A percentile compares a stretch with the other conserved stretches of the same genome.
phyloP scores from a whole-genome alignment of 92 coral and sea anemone species.

The Chrysogorgia sp. region DNA sequence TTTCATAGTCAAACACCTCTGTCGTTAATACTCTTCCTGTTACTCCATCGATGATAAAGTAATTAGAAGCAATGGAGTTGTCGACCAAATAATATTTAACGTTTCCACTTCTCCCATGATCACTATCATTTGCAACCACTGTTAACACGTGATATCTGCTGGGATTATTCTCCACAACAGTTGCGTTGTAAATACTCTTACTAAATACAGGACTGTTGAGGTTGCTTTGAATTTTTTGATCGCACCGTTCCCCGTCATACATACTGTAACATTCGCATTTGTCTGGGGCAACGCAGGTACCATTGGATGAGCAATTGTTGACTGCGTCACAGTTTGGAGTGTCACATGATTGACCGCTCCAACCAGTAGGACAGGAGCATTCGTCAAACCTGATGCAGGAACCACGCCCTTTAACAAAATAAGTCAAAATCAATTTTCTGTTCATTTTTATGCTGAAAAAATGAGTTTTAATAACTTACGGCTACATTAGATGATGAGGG shows the following conservation, averaged over 20 bases:
- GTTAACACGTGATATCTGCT: constrained; percentile 47
- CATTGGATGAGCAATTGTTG: constrained; percentile 72
- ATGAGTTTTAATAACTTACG: no score
- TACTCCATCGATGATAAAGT: constrained; percentile 57
- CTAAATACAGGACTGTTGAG: constrained; percentile 60
- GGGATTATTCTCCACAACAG: constrained; percentile 61
- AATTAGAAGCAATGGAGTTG: constrained; percentile 13
- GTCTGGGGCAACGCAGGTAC: constrained; percentile 64
- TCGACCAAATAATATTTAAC: constrained; percentile 41
- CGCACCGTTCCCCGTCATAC: constrained; percentile 68
- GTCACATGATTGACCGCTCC: constrained; percentile 77
- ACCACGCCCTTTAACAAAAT: constrained; percentile 64
- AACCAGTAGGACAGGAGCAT: constrained; percentile 57
- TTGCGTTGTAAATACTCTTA: constrained; percentile 50
- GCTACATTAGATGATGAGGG: no score
- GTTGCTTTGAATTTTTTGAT: constrained; percentile 56
- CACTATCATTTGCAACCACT: constrained; percentile 71
- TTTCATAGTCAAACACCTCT: constrained; percentile 58
- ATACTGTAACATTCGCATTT: constrained; percentile 68
- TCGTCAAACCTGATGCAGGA: constrained; percentile 59
- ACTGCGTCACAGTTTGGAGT: constrained; percentile 62
- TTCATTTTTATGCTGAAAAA: no score
- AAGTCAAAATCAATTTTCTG: no score
- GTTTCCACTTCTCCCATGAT: constrained; percentile 68
- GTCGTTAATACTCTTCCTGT: constrained; percentile 61